These are phyloP conservation scores for Paramisgurnus dabryanus DNA, from an alignment of 2,113 vertebrate species.

Conservation along the genomic window DNA sequence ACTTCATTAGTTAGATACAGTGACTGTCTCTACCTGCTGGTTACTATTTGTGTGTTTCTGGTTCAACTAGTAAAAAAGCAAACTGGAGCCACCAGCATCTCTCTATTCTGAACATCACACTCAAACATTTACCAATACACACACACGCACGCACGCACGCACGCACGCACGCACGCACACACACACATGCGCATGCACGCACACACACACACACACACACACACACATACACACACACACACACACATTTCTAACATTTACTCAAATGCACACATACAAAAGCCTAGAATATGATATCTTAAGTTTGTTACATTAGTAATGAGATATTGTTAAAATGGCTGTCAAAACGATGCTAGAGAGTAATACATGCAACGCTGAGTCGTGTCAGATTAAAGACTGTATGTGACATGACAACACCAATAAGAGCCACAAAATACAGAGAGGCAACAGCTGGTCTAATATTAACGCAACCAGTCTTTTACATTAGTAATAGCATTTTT, in stretches of 20 bases:
- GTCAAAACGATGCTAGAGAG: constrained; percentile 19
- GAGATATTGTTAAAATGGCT: constrained; percentile 18
- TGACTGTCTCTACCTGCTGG: too few species aligned
- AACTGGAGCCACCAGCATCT: too few species aligned
- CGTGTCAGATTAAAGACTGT: not conserved
- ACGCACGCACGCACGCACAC: too few species aligned
- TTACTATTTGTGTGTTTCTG: too few species aligned
- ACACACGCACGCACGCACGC: too few species aligned
- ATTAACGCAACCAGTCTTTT: not conserved
- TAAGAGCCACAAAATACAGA: not conserved
- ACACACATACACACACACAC: not conserved
- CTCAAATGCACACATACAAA: not conserved
- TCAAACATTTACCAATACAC: too few species aligned
- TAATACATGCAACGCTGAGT: not conserved
- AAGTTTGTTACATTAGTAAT: constrained; percentile 43
- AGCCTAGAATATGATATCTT: not conserved
- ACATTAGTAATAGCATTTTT: not conserved
- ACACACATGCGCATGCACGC: too few species aligned
- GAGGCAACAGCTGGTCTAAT: not conserved
- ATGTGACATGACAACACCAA: not conserved
- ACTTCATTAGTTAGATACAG: too few species aligned
- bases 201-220: too few species aligned
- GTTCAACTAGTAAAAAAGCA: too few species aligned
- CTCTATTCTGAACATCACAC: too few species aligned
- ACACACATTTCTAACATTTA: constrained; percentile 15